These are phyloP conservation scores for Aplochiton taeniatus DNA, from an alignment of 2,797 vertebrate genomes.

Conservation along the genomic window DNA sequence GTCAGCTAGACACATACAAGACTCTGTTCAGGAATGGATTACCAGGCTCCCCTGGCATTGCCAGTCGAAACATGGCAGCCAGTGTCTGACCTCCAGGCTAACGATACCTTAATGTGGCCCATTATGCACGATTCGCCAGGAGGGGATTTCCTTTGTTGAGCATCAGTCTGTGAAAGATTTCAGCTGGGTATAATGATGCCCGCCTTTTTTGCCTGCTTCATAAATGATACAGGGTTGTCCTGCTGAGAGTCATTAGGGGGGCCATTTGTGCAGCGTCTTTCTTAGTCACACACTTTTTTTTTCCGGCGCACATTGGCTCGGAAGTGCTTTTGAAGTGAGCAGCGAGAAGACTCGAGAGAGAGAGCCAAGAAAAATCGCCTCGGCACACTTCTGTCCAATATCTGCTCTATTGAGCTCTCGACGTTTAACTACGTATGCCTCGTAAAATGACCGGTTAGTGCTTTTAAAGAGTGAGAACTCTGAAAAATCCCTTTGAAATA, in stretches of 20 bases:
- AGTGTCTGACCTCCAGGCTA: constrained; percentile 73
- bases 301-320: constrained; percentile 20
- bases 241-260: constrained; percentile 80
- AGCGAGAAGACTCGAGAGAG: constrained; percentile 55
- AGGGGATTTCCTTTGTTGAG: constrained; percentile 78
- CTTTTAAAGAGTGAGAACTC: constrained; percentile 47
- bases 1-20: too few relatives aligned
- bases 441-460: constrained; percentile 37
- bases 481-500: constrained; percentile 40
- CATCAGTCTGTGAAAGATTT: constrained; percentile 72
- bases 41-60: constrained; percentile 42
- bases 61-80: constrained; percentile 65
- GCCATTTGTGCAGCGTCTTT: constrained; percentile 73
- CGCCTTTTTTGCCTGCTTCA: constrained; percentile 75
- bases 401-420: constrained; percentile 45
- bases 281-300: constrained; percentile 69
- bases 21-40: constrained; percentile 55
- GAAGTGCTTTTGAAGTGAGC: constrained; percentile 66
- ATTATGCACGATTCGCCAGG: constrained; percentile 78
- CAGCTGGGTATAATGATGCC: constrained; percentile 75
- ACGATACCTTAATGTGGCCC: constrained; percentile 81
- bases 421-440: constrained; percentile 38
- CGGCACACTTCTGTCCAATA: constrained; percentile 27
- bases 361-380: constrained; percentile 52
- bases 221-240: constrained; percentile 75